Base-by-base conservation (phyloP, 2,113 vertebrate species). In the Vidua macroura region DNA sequence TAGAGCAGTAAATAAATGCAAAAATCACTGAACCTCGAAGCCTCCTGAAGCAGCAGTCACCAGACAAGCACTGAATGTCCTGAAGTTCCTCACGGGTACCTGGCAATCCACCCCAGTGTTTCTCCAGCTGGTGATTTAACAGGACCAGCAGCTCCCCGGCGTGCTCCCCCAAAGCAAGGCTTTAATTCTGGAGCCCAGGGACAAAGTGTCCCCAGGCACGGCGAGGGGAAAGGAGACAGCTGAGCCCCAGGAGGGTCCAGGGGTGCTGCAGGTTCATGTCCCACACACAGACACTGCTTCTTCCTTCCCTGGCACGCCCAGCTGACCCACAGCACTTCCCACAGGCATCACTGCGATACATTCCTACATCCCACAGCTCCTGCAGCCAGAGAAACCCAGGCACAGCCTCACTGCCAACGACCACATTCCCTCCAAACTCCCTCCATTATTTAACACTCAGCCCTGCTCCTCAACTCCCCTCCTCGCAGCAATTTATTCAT, bases 381-480 rank as follows among this genome's bases (percentile, higher is more conserved):
- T 28, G 67, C 49, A 19, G 6, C 3, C 62, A 46, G n/a, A 63
- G 48, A 27, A 37, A 44, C 1, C 5, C 58, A 24, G 63, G 28
- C 43, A 13, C 44, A 56, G 35, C 13, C 62, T 5, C 35, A 7
- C 64, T 16, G 27, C 16, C 51, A 73, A 81, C 28, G 9, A 44
- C 73, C 35, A 21, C 53, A 4, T 22, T 77, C 81, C 90, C 87
- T 46, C 87, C 51, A 68, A 90, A 25, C 53, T 82, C 77, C 74
- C 66, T 96, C 74, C 74, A 93, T 96, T 87, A 96, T 94, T 93
- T 89, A 96, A 87, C 21, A 80, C 74, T 39, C 85, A 49, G 62
- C 85, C 55, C 83, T 35, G 66, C 86, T 73, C 35, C 76, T 83
- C 59, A 25, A 8, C 72, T 55, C 52, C 83, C 74, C 53, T 43